Base-by-base conservation (phyloP, 1,140 invertebrate species). In the Drosophila baimaii region DNA sequence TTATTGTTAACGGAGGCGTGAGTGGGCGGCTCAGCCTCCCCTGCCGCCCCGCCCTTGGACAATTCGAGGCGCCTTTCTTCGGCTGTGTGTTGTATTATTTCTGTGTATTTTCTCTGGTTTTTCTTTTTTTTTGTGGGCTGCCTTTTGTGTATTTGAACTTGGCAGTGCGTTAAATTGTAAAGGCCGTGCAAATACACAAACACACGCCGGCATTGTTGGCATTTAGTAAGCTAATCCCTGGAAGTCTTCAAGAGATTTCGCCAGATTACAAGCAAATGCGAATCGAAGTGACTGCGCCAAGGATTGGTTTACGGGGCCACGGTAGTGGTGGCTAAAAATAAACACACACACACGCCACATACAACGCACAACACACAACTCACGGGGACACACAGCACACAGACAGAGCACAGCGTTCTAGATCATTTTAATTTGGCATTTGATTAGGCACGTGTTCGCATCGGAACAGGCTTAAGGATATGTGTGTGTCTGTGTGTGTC, bases 151-250 rank as follows among this genome's bases (percentile, higher is more conserved):
- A 88, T 88, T 88, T 88, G 83, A 88, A 88, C 83, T 88, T 88
- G 83, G 72, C 84, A 88, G 83, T 88, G 83, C 83, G 83, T 88
- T 88, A 88, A 88, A 88, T 88, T 88, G 83, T 88, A 89, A 88
- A 89, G 84, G 77, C 84, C 77, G 66, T 52, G 57, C 65, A 78
- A 85, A 76, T 65, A 77, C 64, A 77, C 57, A 59, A 56, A 62
- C 55, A 68, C 44, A 58, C 43, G 65, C 46, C 23, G 55, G 54
- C 58, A 74, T 63, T 64, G 62, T 44, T 71, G 65, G 81, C 81
- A 83, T 68, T 81, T 57, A 57, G 74, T 64, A 71, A 71, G 83
- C 82, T 86, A 86, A 86, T 86, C 84, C 83, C 83, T 72, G 64
- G 65, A 86, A 86, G 83, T 88, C 77, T 65, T 77, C 68, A 68